A percentile compares a stretch with the other conserved stretches of the same genome.
phyloP scores from a whole-genome alignment of 2,888 invertebrate species.

The Melinaea menophilus region DNA sequence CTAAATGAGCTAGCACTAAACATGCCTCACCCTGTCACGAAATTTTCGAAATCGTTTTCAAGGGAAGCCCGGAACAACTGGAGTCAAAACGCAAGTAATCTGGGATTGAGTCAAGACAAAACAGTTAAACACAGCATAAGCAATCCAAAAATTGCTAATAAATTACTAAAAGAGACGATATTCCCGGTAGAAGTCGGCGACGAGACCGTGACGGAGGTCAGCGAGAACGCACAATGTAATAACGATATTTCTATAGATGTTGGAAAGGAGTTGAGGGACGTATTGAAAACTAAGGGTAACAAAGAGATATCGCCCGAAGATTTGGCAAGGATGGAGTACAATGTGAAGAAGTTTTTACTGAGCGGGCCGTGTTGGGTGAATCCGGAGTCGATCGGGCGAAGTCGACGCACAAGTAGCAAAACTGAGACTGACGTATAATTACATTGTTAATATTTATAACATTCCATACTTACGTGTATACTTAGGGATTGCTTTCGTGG shows the following conservation, averaged over 20 bases:
- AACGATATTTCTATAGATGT: slow-evolving; percentile 46
- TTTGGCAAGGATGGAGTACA: slow-evolving; percentile 85
- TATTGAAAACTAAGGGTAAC: slow-evolving; percentile 53
- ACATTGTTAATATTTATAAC: slow-evolving; percentile 47
- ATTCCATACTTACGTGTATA: slow-evolving; percentile 39
- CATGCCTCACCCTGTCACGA: slow-evolving; percentile 73
- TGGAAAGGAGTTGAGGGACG: slow-evolving; percentile 49
- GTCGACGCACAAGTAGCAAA: slow-evolving; percentile 74
- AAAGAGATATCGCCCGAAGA: slow-evolving; percentile 75
- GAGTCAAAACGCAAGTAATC: slow-evolving; percentile 47
- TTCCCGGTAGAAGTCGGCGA: slow-evolving; percentile 68
- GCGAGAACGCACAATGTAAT: slow-evolving; percentile 52
- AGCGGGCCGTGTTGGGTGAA: slow-evolving; percentile 74
- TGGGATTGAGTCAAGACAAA: slow-evolving; percentile 43
- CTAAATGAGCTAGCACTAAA: slow-evolving; percentile 68
- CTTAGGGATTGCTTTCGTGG: slow-evolving; percentile 10
- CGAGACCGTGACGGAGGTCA: slow-evolving; percentile 59
- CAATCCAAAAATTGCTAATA: slow-evolving; percentile 47
- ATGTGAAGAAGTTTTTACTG: slow-evolving; percentile 85
- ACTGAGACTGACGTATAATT: slow-evolving; percentile 77
- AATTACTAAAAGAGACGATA: slow-evolving; percentile 63
- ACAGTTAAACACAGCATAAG: slow-evolving; percentile 34
- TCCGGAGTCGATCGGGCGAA: slow-evolving; percentile 50
- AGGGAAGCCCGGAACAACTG: slow-evolving; percentile 55
- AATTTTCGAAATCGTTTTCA: slow-evolving; percentile 59